Base-by-base conservation (phyloP, 2,797 vertebrate genomes). In the Sciurus vulgaris region DNA sequence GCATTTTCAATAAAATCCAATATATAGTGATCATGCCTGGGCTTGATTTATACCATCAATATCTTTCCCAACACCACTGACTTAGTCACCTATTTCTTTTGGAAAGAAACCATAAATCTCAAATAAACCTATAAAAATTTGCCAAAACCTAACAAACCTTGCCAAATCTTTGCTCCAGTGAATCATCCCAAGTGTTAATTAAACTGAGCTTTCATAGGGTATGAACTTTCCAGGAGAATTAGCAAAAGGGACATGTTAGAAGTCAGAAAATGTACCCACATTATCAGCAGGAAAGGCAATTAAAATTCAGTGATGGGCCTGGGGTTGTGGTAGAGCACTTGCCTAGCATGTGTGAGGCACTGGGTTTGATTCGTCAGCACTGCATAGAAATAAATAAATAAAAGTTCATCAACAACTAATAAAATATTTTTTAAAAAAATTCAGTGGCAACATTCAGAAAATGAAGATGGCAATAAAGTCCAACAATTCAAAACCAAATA, bases 121-220 rank as follows among this genome's bases (percentile, higher is more conserved):
- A 51, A 28, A 82, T 91, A 38, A 56, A 51, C 51, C 51, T 51
- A 51, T 51, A 83, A 87, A 79, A 87, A 79, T 22, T 22, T 51
- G 14, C 15, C 15, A 51, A 14, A 14, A 51, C 15, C 51, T 51
- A 83, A 56, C 5, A 51, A 51, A 38, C 38, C 41, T 63, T 54
- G 95, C 13, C 78, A 92, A 74, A 74, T 84, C 56, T 33, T 96
- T 88, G 33, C 47, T n/a, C 51, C 73, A 73, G 56, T 88, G 38
- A 84, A 85, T 61, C 74, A 14, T 61, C 44, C 74, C 18, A 79
- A 84, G 22, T 11, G 38, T 72, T 83, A 76, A 89, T 59, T 77
- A 94, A 91, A 78, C 28, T 72, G 47, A 17, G n/a, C 33, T 93
- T 28, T 73, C 38, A n/a, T 35, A 51, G 14, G 9, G 77, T 74